Evolutionary conservation across 2,888 invertebrate genomes (phyloP).

Genomic region (Phania funesta): DNA sequence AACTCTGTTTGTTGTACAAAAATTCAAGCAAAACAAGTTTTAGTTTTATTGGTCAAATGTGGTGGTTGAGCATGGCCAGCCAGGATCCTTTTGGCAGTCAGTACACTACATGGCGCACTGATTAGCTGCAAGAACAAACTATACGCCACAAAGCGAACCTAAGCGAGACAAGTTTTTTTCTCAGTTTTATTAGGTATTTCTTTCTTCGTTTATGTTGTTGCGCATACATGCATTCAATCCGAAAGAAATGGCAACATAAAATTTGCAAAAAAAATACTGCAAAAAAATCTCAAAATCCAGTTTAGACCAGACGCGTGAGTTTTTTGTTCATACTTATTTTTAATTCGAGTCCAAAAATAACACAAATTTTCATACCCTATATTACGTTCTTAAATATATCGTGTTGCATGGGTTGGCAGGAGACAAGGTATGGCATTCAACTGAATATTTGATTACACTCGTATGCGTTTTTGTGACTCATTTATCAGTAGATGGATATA

Average conservation of each 20-base stretch:
- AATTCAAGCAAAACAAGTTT: constrained; percentile 61
- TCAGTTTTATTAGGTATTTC: not conserved
- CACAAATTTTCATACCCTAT: constrained; percentile 60
- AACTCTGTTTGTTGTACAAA: constrained; percentile 34
- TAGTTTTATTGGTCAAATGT: constrained; percentile 60
- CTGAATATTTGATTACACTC: too few relatives aligned
- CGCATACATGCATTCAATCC: constrained; percentile 23
- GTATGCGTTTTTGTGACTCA: too few relatives aligned
- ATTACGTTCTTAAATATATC: constrained; percentile 41
- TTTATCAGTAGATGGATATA: too few relatives aligned
- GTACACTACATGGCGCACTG: constrained; percentile 52
- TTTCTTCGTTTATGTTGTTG: not conserved
- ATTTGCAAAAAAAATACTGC: constrained; percentile 5
- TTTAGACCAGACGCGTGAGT: constrained; percentile 66
- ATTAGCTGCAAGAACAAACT: constrained; percentile 65
- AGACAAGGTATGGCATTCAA: not conserved
- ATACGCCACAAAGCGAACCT: constrained; percentile 42
- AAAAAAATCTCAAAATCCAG: constrained; percentile 58
- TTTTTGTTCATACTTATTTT: constrained; percentile 42
- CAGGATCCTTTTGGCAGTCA: constrained; percentile 64
- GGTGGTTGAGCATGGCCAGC: constrained; percentile 61
- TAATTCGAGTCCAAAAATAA: constrained; percentile 65
- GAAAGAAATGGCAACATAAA: constrained; percentile 47
- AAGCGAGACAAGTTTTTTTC: constrained; percentile 45
- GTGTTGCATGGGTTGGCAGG: constrained; percentile 9